Percentiles rank a stretch among this genome's conserved stretches.
These are phyloP conservation scores for Pimpla rufipes DNA, from an alignment of 2,888 invertebrate species.

Conservation along the genomic window DNA sequence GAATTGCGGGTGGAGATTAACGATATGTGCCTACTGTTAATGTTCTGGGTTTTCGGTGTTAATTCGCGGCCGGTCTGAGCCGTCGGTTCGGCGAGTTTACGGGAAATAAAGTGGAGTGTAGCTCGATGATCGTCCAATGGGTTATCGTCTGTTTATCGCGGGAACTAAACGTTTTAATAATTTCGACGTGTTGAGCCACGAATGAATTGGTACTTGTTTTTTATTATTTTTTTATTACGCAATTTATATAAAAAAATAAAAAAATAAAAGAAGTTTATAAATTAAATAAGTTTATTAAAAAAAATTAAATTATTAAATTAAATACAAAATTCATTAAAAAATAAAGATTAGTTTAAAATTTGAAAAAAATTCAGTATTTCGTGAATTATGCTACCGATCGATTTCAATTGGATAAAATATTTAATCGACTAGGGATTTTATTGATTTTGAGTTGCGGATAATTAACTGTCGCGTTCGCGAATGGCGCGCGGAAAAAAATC, in stretches of 20 bases:
- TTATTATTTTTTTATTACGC: background rate
- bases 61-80: slow-evolving; percentile 32
- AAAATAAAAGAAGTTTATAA: background rate
- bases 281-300: background rate
- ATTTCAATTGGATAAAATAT: background rate
- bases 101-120: slow-evolving; percentile 3
- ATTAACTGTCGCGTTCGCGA: slow-evolving; percentile 54
- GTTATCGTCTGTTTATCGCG: slow-evolving; percentile 38
- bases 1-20: slow-evolving; percentile 75
- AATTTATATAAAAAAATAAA: background rate
- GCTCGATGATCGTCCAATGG: slow-evolving; percentile 32
- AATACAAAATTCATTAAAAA: too few species aligned
- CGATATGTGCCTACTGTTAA: slow-evolving; percentile 75
- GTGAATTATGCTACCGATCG: background rate
- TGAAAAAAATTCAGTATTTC: too few species aligned
- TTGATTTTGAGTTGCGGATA: slow-evolving; percentile 43
- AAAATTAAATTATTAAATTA: too few species aligned
- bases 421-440: too few species aligned
- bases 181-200: background rate
- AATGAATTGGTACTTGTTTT: background rate
- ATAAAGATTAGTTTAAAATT: too few species aligned
- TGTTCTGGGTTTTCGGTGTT: slow-evolving; percentile 65
- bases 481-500: slow-evolving; percentile 56
- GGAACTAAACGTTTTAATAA: slow-evolving; percentile 45
- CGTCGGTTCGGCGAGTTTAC: slow-evolving; percentile 7